Base-by-base conservation (phyloP, 2,888 invertebrate genomes). In the Pollenia angustigena region DNA sequence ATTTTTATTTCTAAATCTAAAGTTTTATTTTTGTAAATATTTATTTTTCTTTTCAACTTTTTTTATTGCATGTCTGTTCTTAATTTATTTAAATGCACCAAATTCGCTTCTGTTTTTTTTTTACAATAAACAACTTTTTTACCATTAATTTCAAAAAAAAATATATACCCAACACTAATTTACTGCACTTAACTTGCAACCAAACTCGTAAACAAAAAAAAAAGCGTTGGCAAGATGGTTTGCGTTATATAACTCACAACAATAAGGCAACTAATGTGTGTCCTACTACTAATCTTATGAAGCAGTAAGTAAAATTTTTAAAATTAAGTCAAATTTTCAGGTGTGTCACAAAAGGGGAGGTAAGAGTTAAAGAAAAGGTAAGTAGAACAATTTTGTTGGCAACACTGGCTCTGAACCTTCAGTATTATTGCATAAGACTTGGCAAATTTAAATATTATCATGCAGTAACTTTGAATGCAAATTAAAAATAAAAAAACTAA, bases 181-280 rank as follows among this genome's bases (percentile, higher is more conserved):
- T 32, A 54, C 42, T 14, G 0, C 46, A 74, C n/a, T 2, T 60
- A 32, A 50, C n/a, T 56, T 12, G 18, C 16, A 46, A 18, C 4
- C 46, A 32, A 32, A 32, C 32, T 32, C 4, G 56, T 14, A 56
- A 40, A 40, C 71, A 64, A 56, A 68, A 48, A 52, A 56, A n/a
- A 89, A 94, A 99, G 99, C 95, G 95, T 90, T 99, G 99, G 99
- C 97, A 98, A 94, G 96, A 96, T 92, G 96, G 96, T 85, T 95
- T 99, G 88, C 96, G 99, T 90, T 94, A 94, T 90, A 96, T 99
- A 91, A 98, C 99, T 86, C 98, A 99, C 94, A 99, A 98, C 94
- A 98, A 97, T 94, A 99, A 99, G 95, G 97, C 97, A 92, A 97
- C 96, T 94, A 99, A 99, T 94, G 97, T 98, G 89, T 99, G 99